Evolutionary conservation across 2,797 vertebrate species (phyloP).

Genomic region (Ciconia nigra): DNA sequence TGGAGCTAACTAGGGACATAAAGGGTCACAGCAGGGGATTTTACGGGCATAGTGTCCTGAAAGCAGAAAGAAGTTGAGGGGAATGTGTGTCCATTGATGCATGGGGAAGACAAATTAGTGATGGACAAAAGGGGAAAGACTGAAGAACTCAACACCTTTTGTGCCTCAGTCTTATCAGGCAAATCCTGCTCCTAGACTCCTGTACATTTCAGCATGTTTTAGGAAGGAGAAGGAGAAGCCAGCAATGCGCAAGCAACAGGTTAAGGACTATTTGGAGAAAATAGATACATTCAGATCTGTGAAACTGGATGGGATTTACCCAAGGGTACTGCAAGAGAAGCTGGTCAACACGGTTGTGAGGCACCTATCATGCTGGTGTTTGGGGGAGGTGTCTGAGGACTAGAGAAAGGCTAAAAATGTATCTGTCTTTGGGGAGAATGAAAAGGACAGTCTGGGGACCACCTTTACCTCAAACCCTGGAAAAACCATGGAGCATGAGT

Average conservation of each 20-base stretch:
- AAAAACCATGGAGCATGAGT: fast-evolving
- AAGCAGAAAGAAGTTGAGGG: background rate
- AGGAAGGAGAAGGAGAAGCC: background rate
- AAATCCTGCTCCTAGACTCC: background rate
- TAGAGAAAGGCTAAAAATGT: background rate
- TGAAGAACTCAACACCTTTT: background rate
- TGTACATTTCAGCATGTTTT: background rate
- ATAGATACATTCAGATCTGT: background rate
- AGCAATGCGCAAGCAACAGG: background rate
- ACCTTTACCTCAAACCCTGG: background rate
- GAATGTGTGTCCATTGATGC: background rate
- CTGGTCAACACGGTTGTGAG: fast-evolving
- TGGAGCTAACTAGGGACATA: background rate
- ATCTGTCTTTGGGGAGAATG: background rate
- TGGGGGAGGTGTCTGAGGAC: background rate
- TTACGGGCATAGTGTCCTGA: background rate
- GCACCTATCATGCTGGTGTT: background rate
- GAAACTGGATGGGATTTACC: background rate
- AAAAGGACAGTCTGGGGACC: background rate
- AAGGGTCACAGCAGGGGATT: background rate
- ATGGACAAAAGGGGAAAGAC: background rate
- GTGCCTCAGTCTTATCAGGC: background rate
- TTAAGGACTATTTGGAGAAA: background rate
- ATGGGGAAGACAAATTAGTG: background rate
- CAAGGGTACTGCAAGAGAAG: background rate